Evolutionary conservation across 2,797 vertebrate genomes (phyloP).

Genomic region (Rhinatrema bivittatum): DNA sequence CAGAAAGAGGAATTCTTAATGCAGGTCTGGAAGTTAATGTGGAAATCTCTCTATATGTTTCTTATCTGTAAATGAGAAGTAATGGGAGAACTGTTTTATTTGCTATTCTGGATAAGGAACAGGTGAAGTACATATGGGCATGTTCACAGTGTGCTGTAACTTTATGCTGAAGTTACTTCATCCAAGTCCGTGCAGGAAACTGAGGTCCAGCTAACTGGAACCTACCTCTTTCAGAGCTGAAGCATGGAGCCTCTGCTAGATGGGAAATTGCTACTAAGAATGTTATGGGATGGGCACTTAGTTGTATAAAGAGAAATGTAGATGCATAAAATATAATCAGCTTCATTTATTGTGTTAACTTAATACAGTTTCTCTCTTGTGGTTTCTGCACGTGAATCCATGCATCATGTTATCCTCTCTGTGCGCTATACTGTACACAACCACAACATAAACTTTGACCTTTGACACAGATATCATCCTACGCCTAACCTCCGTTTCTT

Average conservation of each 20-base stretch:
- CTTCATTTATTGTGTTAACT: constrained; percentile 31
- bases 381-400: background rate
- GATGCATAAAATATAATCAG: constrained; percentile 5
- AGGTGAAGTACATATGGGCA: background rate
- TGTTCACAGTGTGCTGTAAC: too few species aligned
- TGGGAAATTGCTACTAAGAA: background rate
- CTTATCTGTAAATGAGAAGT: too few species aligned
- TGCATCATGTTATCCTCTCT: constrained; percentile 14
- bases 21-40: too few species aligned
- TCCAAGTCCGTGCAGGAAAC: too few species aligned
- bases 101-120: too few species aligned
- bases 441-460: background rate
- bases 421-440: background rate
- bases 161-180: too few species aligned
- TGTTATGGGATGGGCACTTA: background rate
- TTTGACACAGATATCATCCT: background rate
- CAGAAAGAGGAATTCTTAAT: too few species aligned
- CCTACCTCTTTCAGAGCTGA: too few species aligned
- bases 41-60: too few species aligned
- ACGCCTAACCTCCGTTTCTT: background rate
- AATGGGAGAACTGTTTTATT: too few species aligned
- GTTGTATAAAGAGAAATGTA: background rate
- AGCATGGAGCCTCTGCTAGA: background rate
- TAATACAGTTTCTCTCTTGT: constrained; percentile 10
- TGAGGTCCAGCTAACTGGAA: too few species aligned